Percentiles rank a stretch among this genome's conserved stretches.
Evolutionary conservation across 2,797 vertebrate species (phyloP).

Genomic region (Sebastes hubbsi): DNA sequence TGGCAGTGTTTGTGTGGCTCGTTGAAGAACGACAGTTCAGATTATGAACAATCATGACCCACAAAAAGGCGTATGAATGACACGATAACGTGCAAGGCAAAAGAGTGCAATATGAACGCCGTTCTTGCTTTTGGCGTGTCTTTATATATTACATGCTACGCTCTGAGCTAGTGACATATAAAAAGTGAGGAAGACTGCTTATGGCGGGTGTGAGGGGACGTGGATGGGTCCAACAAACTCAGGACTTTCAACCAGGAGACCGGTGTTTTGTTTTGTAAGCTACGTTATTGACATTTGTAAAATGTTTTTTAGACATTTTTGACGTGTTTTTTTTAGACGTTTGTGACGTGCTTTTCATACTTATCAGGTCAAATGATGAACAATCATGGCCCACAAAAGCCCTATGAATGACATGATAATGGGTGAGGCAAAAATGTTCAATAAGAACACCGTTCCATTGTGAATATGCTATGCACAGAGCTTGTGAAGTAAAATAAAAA

Average conservation of each 20-base stretch:
- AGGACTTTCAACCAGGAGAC: too few relatives aligned
- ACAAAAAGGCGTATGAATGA: too few relatives aligned
- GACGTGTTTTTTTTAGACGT: too few relatives aligned
- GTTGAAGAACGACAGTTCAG: neutral
- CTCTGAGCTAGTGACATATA: neutral
- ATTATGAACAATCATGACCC: neutral
- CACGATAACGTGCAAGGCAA: too few relatives aligned
- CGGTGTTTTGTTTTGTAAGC: too few relatives aligned
- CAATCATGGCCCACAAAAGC: neutral
- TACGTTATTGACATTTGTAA: too few relatives aligned
- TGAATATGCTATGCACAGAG: too few relatives aligned
- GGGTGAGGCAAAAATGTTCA: too few relatives aligned
- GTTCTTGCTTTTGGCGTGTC: neutral
- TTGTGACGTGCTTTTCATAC: neutral
- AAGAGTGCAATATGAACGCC: too few relatives aligned
- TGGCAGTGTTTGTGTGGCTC: neutral
- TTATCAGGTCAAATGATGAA: neutral
- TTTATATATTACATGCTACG: neutral
- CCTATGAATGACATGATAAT: too few relatives aligned
- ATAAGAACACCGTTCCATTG: too few relatives aligned
- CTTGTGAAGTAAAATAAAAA: too few relatives aligned
- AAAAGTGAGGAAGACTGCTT: neutral
- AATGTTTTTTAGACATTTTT: neutral
- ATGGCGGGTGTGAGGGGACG: neutral
- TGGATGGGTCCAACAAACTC: neutral